phyloP scores from a whole-genome alignment of 2,888 invertebrate species.

The Rhagium mordax region DNA sequence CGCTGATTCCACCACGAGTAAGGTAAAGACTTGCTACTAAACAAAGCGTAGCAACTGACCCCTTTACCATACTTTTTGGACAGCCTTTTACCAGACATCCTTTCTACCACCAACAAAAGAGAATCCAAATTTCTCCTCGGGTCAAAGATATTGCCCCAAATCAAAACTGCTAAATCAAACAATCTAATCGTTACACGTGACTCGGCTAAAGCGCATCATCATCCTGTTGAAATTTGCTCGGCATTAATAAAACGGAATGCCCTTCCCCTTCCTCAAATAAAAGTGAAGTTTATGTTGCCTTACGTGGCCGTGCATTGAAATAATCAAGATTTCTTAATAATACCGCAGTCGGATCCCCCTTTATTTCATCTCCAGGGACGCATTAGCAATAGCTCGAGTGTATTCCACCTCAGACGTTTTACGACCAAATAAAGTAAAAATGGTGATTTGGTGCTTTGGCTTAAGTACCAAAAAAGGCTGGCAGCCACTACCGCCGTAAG shows the following conservation, averaged over 20 bases:
- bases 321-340: conserved; percentile 14
- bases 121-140: too few species aligned
- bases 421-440: not conserved
- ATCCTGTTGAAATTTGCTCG: not conserved
- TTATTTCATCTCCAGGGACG: not conserved
- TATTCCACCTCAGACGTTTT: not conserved
- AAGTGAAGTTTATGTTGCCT: not conserved
- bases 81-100: too few species aligned
- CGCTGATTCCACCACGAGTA: too few species aligned
- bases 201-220: not conserved
- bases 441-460: not conserved
- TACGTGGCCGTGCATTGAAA: not conserved
- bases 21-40: too few species aligned
- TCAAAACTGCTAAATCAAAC: not conserved
- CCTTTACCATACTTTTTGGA: too few species aligned
- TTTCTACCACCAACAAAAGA: too few species aligned
- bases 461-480: not conserved
- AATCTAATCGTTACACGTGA: not conserved
- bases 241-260: not conserved
- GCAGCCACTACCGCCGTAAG: too few species aligned
- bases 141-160: too few species aligned
- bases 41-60: too few species aligned
- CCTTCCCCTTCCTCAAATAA: not conserved
- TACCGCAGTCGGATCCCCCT: not conserved
- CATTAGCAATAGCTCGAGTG: not conserved